Evolutionary conservation across 2,888 invertebrate species (phyloP).

Genomic region (Muscina levida): DNA sequence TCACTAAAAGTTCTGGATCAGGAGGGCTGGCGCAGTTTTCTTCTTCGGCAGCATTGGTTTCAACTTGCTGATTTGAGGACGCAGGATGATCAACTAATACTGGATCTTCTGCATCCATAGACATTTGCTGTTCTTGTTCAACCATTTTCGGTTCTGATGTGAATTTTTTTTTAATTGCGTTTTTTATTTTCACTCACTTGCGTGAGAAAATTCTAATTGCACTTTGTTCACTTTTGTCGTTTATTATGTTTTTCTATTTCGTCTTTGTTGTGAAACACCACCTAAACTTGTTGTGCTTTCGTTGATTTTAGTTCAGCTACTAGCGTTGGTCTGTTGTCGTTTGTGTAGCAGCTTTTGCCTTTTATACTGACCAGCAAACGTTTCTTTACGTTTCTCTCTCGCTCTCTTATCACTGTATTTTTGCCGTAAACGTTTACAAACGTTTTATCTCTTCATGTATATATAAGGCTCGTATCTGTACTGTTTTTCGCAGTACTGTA

Average conservation of each 20-base stretch:
- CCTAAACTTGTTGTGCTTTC: too few relatives aligned
- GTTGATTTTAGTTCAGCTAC: too few relatives aligned
- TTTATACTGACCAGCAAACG: constrained; percentile 53
- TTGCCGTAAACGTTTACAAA: constrained; percentile 47
- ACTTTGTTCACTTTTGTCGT: too few relatives aligned
- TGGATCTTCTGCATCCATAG: constrained; percentile 45
- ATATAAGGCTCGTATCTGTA: too few relatives aligned
- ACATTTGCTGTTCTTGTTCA: constrained; percentile 54
- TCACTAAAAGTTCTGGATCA: constrained; percentile 47
- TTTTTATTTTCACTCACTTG: too few relatives aligned
- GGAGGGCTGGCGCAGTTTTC: background rate
- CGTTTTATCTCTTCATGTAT: too few relatives aligned
- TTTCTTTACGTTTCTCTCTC: constrained; percentile 22
- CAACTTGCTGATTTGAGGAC: background rate
- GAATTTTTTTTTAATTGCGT: background rate
- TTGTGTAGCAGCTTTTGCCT: constrained; percentile 27
- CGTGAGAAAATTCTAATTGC: too few relatives aligned
- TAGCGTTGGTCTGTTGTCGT: constrained; percentile 26
- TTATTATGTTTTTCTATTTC: too few relatives aligned
- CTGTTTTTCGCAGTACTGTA: too few relatives aligned
- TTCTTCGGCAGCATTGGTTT: background rate
- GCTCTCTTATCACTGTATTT: constrained; percentile 32
- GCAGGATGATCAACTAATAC: constrained; percentile 54
- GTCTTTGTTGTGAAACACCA: too few relatives aligned
- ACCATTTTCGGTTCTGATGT: constrained; percentile 65